phyloP scores from a whole-genome alignment of 2,888 invertebrate species.

The Chalcis sispes region DNA sequence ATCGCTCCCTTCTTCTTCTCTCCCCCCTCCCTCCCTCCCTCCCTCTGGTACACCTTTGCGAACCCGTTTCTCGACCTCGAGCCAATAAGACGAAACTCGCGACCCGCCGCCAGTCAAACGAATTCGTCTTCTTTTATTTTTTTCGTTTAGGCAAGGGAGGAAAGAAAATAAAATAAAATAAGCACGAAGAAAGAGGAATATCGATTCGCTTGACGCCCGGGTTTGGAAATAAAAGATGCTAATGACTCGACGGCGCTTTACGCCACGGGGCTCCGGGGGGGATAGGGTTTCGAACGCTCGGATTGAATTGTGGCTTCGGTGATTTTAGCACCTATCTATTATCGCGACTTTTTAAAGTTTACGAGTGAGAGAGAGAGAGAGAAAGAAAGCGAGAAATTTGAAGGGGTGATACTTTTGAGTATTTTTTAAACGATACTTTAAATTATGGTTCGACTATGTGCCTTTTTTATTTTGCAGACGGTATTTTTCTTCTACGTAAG shows the following conservation, averaged over 20 bases:
- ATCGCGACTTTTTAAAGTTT: not conserved
- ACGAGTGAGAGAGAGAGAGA: too few species aligned
- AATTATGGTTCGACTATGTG: too few species aligned
- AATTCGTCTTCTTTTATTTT: conserved; percentile 2
- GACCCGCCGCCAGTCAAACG: too few species aligned
- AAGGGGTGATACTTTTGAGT: too few species aligned
- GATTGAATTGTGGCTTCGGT: not conserved
- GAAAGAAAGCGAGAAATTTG: too few species aligned
- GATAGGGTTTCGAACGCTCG: not conserved
- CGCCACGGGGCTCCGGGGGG: not conserved
- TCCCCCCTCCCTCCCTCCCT: too few species aligned
- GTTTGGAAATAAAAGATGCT: conserved; percentile 34
- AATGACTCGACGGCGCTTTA: conserved; percentile 13
- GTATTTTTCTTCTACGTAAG: too few species aligned
- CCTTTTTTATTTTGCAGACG: too few species aligned
- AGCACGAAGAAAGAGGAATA: not conserved
- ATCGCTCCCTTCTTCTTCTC: not conserved
- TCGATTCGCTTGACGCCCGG: conserved; percentile 3
- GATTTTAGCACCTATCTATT: conserved; percentile 22
- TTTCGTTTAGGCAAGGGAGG: not conserved
- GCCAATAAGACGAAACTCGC: too few species aligned
- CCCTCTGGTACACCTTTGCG: too few species aligned
- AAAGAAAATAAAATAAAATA: not conserved
- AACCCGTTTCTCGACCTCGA: too few species aligned
- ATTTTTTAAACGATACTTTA: too few species aligned